Conservation (phyloP, 2,888 invertebrate species). For the Epinotia ramella region DNA sequence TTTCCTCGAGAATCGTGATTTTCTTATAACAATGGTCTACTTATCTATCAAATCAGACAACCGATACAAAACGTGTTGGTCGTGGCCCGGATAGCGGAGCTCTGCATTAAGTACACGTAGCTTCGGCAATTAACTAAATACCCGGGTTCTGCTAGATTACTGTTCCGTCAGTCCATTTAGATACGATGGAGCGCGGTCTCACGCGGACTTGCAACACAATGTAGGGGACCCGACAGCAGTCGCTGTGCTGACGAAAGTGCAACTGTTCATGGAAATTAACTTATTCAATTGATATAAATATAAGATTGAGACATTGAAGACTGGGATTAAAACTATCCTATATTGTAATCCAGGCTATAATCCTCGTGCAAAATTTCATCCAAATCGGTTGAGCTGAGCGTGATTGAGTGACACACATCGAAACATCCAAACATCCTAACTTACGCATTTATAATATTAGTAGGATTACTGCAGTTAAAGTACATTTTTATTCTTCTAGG, state of each 20-base stretch:
- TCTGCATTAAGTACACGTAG: conserved; percentile 34
- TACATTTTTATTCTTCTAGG: too few species aligned
- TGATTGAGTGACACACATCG: too few species aligned
- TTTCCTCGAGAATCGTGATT: conserved; percentile 3
- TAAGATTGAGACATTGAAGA: too few species aligned
- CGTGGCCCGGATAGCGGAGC: conserved; percentile 27
- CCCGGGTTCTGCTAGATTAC: conserved; percentile 44
- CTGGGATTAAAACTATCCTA: too few species aligned
- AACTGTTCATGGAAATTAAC: conserved; percentile 9
- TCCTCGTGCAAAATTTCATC: too few species aligned
- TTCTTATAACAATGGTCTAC: conserved; percentile 12
- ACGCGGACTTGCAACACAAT: conserved; percentile 56
- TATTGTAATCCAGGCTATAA: too few species aligned
- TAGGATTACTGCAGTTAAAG: too few species aligned
- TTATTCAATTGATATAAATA: conserved; percentile 6
- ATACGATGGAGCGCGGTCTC: conserved; percentile 54
- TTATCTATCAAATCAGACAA: conserved; percentile 23
- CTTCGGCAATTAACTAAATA: conserved; percentile 43
- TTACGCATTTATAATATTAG: too few species aligned
- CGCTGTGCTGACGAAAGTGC: conserved; percentile 35
- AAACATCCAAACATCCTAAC: too few species aligned
- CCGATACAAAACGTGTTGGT: conserved; percentile 21
- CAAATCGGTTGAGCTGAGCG: too few species aligned
- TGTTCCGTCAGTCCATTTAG: conserved; percentile 44
- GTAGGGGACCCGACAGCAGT: conserved; percentile 49